Evolutionary conservation across 2,113 vertebrate genomes (phyloP).

Genomic region (Cervus canadensis): DNA sequence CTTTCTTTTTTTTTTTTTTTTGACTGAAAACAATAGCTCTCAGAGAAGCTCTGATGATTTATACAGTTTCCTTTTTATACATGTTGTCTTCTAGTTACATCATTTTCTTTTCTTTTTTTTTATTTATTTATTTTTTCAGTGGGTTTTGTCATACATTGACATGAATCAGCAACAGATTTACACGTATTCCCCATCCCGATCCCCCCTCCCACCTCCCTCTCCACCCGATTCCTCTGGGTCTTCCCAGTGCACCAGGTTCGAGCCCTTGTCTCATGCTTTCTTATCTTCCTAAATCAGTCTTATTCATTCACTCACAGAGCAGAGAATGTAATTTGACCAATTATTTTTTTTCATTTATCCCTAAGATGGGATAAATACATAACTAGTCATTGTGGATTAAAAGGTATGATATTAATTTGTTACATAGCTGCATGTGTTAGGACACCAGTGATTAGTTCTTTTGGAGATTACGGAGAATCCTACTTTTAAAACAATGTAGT

Average conservation of each 20-base stretch:
- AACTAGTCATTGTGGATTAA: not conserved
- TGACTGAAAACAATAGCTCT: not conserved
- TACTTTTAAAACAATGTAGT: not conserved
- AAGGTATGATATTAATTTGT: not conserved
- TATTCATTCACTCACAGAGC: not conserved
- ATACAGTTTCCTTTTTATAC: not conserved
- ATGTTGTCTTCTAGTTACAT: not conserved
- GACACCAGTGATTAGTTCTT: not conserved
- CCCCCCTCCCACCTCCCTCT: too few relatives aligned
- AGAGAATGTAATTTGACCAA: not conserved
- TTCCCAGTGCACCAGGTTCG: too few relatives aligned
- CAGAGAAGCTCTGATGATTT: not conserved
- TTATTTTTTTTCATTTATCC: not conserved
- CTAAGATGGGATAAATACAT: not conserved
- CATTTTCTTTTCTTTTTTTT: not conserved
- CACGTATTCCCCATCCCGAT: too few relatives aligned
- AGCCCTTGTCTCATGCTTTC: not conserved
- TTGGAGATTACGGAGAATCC: not conserved
- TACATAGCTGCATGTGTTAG: not conserved
- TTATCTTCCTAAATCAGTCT: not conserved
- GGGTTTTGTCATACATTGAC: too few relatives aligned
- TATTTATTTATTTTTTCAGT: too few relatives aligned
- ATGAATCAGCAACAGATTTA: too few relatives aligned
- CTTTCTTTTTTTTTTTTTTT: not conserved
- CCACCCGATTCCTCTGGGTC: too few relatives aligned